Conservation (phyloP, 2,797 vertebrate species). For the Enteromius radiatus region DNA sequence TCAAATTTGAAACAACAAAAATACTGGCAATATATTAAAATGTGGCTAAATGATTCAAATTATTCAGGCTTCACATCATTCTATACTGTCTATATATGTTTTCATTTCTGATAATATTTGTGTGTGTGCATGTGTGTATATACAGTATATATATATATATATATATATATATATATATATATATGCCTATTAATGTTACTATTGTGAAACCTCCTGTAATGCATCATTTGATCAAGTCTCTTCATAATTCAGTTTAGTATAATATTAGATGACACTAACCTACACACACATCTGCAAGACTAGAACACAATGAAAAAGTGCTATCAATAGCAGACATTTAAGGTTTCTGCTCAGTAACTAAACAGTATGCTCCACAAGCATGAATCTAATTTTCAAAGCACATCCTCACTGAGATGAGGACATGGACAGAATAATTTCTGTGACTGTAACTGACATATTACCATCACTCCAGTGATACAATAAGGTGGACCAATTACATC, state of each 20-base stretch:
- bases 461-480: slow-evolving; percentile 63
- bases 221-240: not conserved
- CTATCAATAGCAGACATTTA: not conserved
- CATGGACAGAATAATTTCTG: slow-evolving; percentile 55
- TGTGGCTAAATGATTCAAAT: not conserved
- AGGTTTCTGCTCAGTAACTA: slow-evolving; percentile 62
- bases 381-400: slow-evolving; percentile 67
- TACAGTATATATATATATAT: no score
- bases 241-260: not conserved
- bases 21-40: not conserved
- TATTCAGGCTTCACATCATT: not conserved
- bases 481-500: slow-evolving; percentile 73
- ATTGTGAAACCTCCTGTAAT: not conserved
- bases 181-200: not conserved
- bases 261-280: not conserved
- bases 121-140: not conserved
- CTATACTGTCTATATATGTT: not conserved
- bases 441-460: slow-evolving; percentile 65
- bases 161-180: no score
- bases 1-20: not conserved
- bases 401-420: slow-evolving; percentile 19
- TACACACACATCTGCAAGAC: slow-evolving; percentile 1
- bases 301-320: not conserved
- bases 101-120: not conserved
- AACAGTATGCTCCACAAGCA: slow-evolving; percentile 60